A percentile compares a stretch with the other conserved stretches of the same genome.
Evolutionary conservation across 2,113 vertebrate genomes (phyloP).

Genomic region (Sminthopsis crassicaudata): DNA sequence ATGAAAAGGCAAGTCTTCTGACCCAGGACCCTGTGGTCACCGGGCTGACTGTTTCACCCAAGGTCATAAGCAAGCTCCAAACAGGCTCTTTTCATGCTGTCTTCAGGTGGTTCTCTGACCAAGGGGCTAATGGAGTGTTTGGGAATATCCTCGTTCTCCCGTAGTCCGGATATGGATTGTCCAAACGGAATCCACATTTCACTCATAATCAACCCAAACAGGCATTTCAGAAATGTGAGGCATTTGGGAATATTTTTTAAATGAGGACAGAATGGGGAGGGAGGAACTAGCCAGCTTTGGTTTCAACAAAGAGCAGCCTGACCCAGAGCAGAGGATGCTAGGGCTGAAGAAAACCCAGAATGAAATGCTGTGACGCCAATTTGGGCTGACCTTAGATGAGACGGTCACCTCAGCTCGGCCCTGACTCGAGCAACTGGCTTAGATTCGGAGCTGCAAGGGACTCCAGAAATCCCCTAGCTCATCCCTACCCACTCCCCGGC

Average conservation of each 20-base stretch:
- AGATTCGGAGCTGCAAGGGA: not conserved
- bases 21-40: not conserved
- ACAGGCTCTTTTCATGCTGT: not conserved
- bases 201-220: not conserved
- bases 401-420: not conserved
- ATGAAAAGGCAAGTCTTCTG: not conserved
- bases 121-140: not conserved
- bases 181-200: not conserved
- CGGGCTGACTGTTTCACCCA: not conserved
- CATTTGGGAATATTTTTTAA: constrained; percentile 23
- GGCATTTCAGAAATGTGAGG: constrained; percentile 32
- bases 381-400: not conserved
- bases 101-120: not conserved
- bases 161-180: not conserved
- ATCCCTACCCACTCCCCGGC: not conserved
- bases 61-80: not conserved
- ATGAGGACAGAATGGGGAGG: not conserved
- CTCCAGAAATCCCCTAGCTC: not conserved
- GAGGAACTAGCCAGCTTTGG: not conserved
- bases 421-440: not conserved
- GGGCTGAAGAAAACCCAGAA: constrained; percentile 26
- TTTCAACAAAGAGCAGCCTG: not conserved
- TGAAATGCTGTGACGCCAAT: not conserved
- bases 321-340: not conserved
- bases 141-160: not conserved